Evolutionary conservation across 2,888 invertebrate genomes (phyloP).

Genomic region (Lutraria lutraria): DNA sequence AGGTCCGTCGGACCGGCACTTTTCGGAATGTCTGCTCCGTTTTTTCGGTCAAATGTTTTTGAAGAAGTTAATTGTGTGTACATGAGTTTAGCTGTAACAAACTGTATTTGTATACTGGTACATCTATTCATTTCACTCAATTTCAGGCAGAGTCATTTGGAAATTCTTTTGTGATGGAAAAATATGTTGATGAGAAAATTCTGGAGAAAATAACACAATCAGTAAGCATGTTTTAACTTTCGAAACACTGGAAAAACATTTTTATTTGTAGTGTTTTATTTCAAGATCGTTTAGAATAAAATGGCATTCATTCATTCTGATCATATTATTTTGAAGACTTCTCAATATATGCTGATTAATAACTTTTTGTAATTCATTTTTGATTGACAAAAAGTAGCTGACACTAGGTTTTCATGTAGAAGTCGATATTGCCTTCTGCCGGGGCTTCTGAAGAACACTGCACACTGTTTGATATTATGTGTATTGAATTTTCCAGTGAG

Average conservation of each 20-base stretch:
- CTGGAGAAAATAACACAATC: slow-evolving; percentile 91
- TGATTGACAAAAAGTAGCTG: too few species aligned
- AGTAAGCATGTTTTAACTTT: slow-evolving; percentile 84
- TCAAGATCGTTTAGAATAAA: background rate
- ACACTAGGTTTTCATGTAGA: too few species aligned
- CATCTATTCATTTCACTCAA: slow-evolving; percentile 88
- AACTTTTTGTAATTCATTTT: too few species aligned
- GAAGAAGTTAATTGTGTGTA: too few species aligned
- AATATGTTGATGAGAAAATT: slow-evolving; percentile 90
- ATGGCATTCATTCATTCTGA: background rate
- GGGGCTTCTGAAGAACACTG: too few species aligned
- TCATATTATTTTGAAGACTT: background rate
- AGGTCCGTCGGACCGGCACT: too few species aligned
- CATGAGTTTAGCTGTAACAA: too few species aligned
- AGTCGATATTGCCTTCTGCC: too few species aligned
- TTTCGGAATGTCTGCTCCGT: too few species aligned
- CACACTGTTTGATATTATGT: too few species aligned
- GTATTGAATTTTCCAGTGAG: background rate
- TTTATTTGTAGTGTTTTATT: background rate
- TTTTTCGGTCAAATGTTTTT: too few species aligned
- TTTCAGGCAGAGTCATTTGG: slow-evolving; percentile 94
- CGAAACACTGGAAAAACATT: background rate
- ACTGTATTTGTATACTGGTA: background rate
- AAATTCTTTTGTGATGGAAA: slow-evolving; percentile 96
- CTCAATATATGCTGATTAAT: too few species aligned